A percentile compares a stretch with the other conserved stretches of the same genome.
phyloP scores from a whole-genome alignment of 2,797 vertebrate species.

The Brachyrhaphis roseni region DNA sequence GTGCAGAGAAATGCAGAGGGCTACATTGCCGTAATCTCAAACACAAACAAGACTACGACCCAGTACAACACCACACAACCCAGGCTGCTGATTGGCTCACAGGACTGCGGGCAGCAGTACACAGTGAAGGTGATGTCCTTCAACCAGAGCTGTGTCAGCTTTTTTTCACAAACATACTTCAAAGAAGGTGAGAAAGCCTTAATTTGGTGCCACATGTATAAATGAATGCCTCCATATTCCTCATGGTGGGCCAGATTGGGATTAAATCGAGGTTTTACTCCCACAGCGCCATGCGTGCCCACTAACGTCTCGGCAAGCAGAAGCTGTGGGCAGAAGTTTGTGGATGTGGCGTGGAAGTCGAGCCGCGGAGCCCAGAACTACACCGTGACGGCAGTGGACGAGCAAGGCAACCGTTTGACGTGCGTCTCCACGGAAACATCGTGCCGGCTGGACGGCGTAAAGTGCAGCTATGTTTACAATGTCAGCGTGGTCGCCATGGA shows the following conservation, averaged over 20 bases:
- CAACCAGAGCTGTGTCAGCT: conserved; percentile 71
- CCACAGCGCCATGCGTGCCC: conserved; percentile 80
- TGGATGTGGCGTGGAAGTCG: conserved; percentile 68
- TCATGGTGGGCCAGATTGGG: neutral
- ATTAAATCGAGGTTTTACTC: neutral
- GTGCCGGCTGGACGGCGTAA: conserved; percentile 69
- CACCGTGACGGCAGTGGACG: conserved; percentile 36
- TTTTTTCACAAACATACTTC: conserved; percentile 45
- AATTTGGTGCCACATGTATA: neutral
- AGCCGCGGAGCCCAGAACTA: conserved; percentile 64
- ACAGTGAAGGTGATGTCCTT: conserved; percentile 68
- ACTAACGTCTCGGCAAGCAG: conserved; percentile 56
- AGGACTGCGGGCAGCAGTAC: conserved; percentile 76
- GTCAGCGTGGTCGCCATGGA: conserved; percentile 68
- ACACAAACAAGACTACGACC: neutral
- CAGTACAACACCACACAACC: conserved; percentile 60
- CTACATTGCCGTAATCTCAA: conserved; percentile 65
- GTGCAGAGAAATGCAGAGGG: conserved; percentile 37
- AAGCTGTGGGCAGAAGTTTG: conserved; percentile 67
- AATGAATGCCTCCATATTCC: neutral
- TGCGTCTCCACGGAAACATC: conserved; percentile 66
- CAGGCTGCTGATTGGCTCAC: conserved; percentile 38
- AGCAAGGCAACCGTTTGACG: conserved; percentile 25
- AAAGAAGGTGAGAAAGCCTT: conserved; percentile 66
- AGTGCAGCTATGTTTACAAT: conserved; percentile 77